Evolutionary conservation across 2,888 invertebrate species (phyloP).

Genomic region (Nemapogon koenigi): DNA sequence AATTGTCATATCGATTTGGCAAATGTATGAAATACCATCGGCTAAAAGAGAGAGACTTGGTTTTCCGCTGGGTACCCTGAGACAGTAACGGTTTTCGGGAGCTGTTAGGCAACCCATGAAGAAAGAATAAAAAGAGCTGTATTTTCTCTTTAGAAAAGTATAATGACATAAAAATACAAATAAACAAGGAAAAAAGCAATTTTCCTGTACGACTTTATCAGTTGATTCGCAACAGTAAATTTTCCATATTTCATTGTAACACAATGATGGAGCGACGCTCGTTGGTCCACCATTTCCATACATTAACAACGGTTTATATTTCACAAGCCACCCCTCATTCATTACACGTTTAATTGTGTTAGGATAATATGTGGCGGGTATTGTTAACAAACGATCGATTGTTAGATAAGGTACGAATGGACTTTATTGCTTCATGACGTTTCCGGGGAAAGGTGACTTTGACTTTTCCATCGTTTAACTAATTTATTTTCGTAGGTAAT

Average conservation of each 20-base stretch:
- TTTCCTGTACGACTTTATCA: no score
- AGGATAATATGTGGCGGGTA: conserved; percentile 23
- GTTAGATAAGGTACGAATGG: conserved; percentile 32
- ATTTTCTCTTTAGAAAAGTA: no score
- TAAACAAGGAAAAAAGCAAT: no score
- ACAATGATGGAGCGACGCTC: conserved; percentile 6
- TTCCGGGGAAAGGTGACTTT: conserved; percentile 40
- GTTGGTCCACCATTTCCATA: conserved; percentile 13
- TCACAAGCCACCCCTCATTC: conserved; percentile 24
- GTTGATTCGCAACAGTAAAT: no score
- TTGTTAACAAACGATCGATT: conserved; percentile 29
- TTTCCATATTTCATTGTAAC: not conserved
- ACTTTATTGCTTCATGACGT: conserved; percentile 3
- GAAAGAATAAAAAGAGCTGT: no score
- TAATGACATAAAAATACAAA: no score
- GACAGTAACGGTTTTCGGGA: no score
- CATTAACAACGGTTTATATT: conserved; percentile 19
- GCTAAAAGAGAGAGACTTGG: no score
- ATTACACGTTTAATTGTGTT: conserved; percentile 36
- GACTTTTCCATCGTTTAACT: conserved; percentile 38
- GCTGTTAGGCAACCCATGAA: no score
- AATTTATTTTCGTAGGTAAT: conserved; percentile 29
- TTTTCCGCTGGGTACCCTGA: no score
- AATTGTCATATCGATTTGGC: no score
- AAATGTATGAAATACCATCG: no score